Base-by-base conservation (phyloP, 2,113 vertebrate genomes). In the Podarcis raffonei region DNA sequence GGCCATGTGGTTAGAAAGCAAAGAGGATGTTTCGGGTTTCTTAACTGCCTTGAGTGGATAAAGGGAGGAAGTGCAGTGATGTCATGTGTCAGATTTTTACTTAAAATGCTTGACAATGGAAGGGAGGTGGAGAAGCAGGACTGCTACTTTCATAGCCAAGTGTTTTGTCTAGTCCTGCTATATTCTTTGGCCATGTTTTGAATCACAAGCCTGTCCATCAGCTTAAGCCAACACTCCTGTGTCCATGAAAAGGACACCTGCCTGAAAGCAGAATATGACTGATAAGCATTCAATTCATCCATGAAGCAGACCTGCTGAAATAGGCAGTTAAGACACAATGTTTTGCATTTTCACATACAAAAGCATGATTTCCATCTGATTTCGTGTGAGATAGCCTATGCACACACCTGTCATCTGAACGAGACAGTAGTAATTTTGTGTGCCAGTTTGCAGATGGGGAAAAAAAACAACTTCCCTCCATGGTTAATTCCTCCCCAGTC, bases 351-450 rank as follows among this genome's bases (percentile, higher is more conserved):
- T 13, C 59, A 80, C 30, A 59, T 53, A n/a, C 6, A 59, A 30
- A n/a, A 22, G 9, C 48, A 53, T 53, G 48, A 53, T 53, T 83
- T 83, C 57, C 74, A 1, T 76, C 0, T 0, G 6, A 84, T 0
- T 3, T 85, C 66, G 48, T 42, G 4, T 23, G 25, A 53, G 48
- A 12, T 53, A 53, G 48, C 48, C 11, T 6, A 37, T 86, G 59
- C 78, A 15, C 15, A 83, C 0, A 22, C 82, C 13, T 78, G 15
- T 83, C n/a, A 13, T 37, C 2, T 12, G 11, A 1, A 86, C 66
- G 90, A 87, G 20, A 3, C 18, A 37, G 57, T 39, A 1, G 2
- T 74, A 22, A 53, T 53, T 53, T 53, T 53, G 48, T 53, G 4
- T 48, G 23, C 0, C 86, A 9, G 0, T 57, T 65, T 39, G 35